Base-by-base conservation (phyloP, 2,797 vertebrate species). In the Hydrocynus forskahlii region DNA sequence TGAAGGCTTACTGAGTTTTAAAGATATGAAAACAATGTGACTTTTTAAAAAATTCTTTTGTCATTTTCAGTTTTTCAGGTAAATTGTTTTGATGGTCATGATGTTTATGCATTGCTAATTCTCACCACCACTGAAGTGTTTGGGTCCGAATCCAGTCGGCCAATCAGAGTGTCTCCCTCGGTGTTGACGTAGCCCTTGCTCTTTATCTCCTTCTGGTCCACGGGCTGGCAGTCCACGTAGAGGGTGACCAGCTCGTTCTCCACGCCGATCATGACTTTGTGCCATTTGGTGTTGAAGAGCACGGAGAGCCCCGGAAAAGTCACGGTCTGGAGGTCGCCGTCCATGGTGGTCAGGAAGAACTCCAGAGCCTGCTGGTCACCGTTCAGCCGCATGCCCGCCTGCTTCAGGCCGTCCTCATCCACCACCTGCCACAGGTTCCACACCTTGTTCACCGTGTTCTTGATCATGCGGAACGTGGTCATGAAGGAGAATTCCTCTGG, bases 381-480 rank as follows among this genome's bases (percentile, higher is more conserved):
- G 0, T 96, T 95, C 66, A 96, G 89, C 76, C 94, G 87, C 89
- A 96, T 88, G 0, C 95, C 95, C 0, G 91, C 95, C 80, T 95
- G 95, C 81, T 95, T 95, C 81, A 88, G 29, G 0, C 93, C 93
- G 0, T 93, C 92, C 62, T 95, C 94, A 0, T 95, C 95, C 82
- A 96, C 90, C 7, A 96, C 85, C 77, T 96, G 95, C 95, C 95
- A 96, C 72, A 96, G 84, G 78, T 95, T 95, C 95, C 95, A 96
- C 88, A 95, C 94, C 79, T 96, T 95, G 90, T 86, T 92, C 68
- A 95, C 93, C 0, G 93, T 94, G 91, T 88, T 95, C 86, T 95
- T 96, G 87, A 95, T 93, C 95, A 95, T 96, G 77, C 95, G 94
- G 87, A 96, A 95, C 5, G 95, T 96, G 19, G 89, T 90, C 93